phyloP scores from a whole-genome alignment of 2,113 vertebrate genomes.

The Dipodomys spectabilis region DNA sequence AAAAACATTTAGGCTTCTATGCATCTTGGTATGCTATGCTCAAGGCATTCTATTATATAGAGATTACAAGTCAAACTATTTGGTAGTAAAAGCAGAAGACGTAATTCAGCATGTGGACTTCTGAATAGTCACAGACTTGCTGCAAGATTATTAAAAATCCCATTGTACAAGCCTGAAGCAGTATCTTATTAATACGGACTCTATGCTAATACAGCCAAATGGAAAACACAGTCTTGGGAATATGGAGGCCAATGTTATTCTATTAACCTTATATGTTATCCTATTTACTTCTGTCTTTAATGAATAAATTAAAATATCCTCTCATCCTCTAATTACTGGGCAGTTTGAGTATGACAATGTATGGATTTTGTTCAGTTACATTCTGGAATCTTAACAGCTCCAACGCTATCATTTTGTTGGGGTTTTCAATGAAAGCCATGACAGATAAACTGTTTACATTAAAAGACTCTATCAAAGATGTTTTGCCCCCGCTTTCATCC shows the following conservation, averaged over 20 bases:
- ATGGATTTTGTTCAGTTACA: slow-evolving; percentile 72
- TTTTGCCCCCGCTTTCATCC: slow-evolving; percentile 83
- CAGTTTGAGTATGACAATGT: slow-evolving; percentile 63
- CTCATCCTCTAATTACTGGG: slow-evolving; percentile 72
- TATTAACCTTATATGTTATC: slow-evolving; percentile 78
- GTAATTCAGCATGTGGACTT: slow-evolving; percentile 54
- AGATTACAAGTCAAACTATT: slow-evolving; percentile 67
- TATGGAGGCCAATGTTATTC: slow-evolving; percentile 75
- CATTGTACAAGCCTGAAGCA: slow-evolving; percentile 66
- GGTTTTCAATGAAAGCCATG: slow-evolving; percentile 80
- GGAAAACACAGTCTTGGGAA: slow-evolving; percentile 72
- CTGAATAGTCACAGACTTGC: slow-evolving; percentile 69
- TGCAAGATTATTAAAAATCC: slow-evolving; percentile 70
- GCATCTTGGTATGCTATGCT: not conserved
- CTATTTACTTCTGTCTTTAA: slow-evolving; percentile 83
- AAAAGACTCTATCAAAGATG: slow-evolving; percentile 86
- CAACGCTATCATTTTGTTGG: slow-evolving; percentile 53
- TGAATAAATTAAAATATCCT: slow-evolving; percentile 80
- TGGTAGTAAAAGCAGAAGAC: slow-evolving; percentile 58
- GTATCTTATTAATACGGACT: slow-evolving; percentile 74
- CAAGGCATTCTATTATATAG: slow-evolving; percentile 7
- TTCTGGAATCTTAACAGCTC: not conserved
- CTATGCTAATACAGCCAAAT: slow-evolving; percentile 71
- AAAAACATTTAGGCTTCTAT: not conserved
- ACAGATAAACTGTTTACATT: slow-evolving; percentile 85